Base-by-base conservation (phyloP, 1,140 invertebrate species). In the Aethina tumida region DNA sequence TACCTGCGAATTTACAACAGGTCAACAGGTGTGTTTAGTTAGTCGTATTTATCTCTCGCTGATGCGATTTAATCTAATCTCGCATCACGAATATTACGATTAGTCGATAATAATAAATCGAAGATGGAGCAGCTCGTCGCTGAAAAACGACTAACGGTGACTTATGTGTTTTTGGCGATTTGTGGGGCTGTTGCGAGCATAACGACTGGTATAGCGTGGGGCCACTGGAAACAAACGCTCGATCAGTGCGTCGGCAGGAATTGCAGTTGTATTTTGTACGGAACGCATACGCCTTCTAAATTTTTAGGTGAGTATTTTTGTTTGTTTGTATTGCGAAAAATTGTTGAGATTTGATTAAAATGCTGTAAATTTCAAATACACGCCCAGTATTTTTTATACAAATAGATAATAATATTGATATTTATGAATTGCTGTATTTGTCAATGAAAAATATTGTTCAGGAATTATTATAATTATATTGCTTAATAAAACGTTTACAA, bases 191-290 rank as follows among this genome's bases (percentile, higher is more conserved):
- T 59, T 2, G 63, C 68, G 2, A 52, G 62, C 20, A 56, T 64
- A 17, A 66, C 58, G 5, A 41, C 65, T 13, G 62, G 59, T 5
- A 53, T 66, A 0, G 52, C 60, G 3, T 75, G 70, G 71, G 60
- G 67, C 22, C 60, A 74, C 52, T 75, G 73, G 73, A 51, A 59
- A 29, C 49, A 55, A 43, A 69, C 67, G 3, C 50, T 74, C 24
- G 61, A 73, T 41, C 54, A 60, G 16, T 74, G 72, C 39, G 43
- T 66, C 3, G 52, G 60, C 17, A 43, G 64, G 32, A 60, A 70
- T 33, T 74, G 71, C 45, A 70, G 69, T 18, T 74, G 73, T 45
- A 68, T 74, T 39, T 54, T 75, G 1, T 72, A 73, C 46, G 65
- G 67, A 12, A 49, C 53, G 14, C 64, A 62, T 25, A 68, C 67